These are phyloP conservation scores for Plutomurus gul DNA, from an alignment of 1,140 invertebrate genomes.

Conservation along the genomic window DNA sequence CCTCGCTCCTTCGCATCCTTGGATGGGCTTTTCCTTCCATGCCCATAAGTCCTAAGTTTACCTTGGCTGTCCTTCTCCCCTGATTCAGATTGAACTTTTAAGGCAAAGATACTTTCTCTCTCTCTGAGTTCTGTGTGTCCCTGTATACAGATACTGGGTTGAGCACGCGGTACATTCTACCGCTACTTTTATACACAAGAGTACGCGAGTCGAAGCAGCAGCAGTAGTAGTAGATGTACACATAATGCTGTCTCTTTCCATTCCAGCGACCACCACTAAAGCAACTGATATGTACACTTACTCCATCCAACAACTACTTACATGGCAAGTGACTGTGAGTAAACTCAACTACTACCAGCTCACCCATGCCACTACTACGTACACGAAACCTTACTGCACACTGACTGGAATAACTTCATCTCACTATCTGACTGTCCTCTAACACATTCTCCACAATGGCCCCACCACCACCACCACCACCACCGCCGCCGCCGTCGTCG, in stretches of 20 bases:
- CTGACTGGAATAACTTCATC: too few relatives aligned
- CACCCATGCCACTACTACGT: not conserved
- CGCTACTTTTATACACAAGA: not conserved
- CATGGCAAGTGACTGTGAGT: not conserved
- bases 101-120: constrained; percentile 4
- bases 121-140: not conserved
- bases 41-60: constrained; percentile 16
- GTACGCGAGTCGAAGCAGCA: not conserved
- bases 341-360: not conserved
- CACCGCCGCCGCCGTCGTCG: not conserved
- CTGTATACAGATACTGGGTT: too few relatives aligned
- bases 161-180: too few relatives aligned
- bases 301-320: not conserved
- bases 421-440: too few relatives aligned
- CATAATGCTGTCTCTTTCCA: not conserved
- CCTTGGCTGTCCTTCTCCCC: constrained; percentile 24
- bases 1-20: constrained; percentile 26
- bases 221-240: not conserved
- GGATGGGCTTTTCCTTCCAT: constrained; percentile 28
- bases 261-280: not conserved
- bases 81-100: constrained; percentile 25
- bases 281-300: not conserved
- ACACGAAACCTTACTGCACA: too few relatives aligned
- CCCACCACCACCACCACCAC: not conserved
- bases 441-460: not conserved